Percentiles rank a stretch among this genome's conserved stretches.
phyloP scores from a whole-genome alignment of 2,888 invertebrate species.

The Limnephilus auricula region DNA sequence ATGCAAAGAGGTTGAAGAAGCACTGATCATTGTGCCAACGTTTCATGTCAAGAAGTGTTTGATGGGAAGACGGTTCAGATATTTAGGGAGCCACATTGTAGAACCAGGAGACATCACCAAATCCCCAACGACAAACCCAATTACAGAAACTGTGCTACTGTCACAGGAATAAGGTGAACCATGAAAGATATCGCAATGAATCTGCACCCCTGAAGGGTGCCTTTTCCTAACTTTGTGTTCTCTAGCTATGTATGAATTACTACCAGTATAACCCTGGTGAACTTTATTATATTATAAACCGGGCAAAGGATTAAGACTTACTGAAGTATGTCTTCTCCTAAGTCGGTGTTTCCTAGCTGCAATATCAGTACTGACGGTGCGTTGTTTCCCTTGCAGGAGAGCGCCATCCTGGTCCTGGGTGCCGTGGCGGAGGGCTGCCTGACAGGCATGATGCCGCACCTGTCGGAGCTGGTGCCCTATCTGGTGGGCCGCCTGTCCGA shows the following conservation, averaged over 20 bases:
- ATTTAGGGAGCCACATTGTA: too few species aligned
- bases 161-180: background rate
- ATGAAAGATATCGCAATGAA: background rate
- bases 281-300: background rate
- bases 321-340: background rate
- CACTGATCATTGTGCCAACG: too few species aligned
- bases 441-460: conserved; percentile 97
- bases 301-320: background rate
- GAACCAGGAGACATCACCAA: too few species aligned
- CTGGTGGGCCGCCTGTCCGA: conserved; percentile 94
- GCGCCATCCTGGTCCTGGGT: conserved; percentile 95
- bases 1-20: too few species aligned
- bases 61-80: too few species aligned
- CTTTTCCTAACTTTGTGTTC: too few species aligned
- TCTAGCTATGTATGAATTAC: too few species aligned
- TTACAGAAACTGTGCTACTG: background rate
- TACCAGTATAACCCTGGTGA: too few species aligned
- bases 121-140: background rate
- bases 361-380: background rate
- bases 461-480: conserved; percentile 97
- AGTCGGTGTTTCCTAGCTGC: background rate
- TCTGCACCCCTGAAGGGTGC: too few species aligned
- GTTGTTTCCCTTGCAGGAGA: conserved; percentile 77
- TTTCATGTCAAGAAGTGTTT: too few species aligned
- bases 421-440: conserved; percentile 96